These are phyloP conservation scores for Caradrina clavipalpis DNA, from an alignment of 2,888 invertebrate genomes.

Conservation along the genomic window DNA sequence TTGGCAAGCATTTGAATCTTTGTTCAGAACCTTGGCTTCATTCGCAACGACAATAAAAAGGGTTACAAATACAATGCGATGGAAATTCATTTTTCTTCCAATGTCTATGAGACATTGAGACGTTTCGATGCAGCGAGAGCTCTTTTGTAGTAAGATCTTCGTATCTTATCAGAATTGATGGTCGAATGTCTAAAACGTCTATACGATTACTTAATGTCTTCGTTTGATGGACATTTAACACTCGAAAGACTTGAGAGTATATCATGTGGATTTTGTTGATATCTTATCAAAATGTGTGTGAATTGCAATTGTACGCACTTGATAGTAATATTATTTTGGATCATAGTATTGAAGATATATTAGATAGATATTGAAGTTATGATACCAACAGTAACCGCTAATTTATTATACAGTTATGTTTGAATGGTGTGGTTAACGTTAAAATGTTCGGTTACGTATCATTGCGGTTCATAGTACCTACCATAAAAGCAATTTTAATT, in stretches of 20 bases:
- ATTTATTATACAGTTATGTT: too few species aligned
- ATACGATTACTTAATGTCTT: slow-evolving; percentile 59
- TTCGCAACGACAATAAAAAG: slow-evolving; percentile 69
- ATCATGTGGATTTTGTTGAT: slow-evolving; percentile 55
- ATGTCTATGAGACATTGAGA: slow-evolving; percentile 67
- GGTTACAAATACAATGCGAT: slow-evolving; percentile 66
- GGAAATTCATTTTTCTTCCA: slow-evolving; percentile 74
- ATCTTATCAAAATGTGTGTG: slow-evolving; percentile 64
- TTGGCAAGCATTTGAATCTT: slow-evolving; percentile 76
- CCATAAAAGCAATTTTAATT: neutral
- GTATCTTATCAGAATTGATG: slow-evolving; percentile 70
- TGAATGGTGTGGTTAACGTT: neutral
- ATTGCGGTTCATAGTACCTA: too few species aligned
- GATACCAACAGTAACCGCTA: neutral
- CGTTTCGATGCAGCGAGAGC: slow-evolving; percentile 59
- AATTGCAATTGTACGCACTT: slow-evolving; percentile 52
- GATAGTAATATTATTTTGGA: slow-evolving; percentile 20
- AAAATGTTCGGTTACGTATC: neutral
- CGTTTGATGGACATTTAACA: slow-evolving; percentile 68
- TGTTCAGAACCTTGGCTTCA: slow-evolving; percentile 74
- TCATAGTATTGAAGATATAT: too few species aligned
- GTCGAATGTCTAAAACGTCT: slow-evolving; percentile 65
- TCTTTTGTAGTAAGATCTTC: slow-evolving; percentile 67
- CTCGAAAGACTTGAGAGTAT: slow-evolving; percentile 55
- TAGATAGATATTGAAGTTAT: slow-evolving; percentile 30